These are phyloP conservation scores for Himalopsyche phryganea DNA, from an alignment of 1,140 invertebrate species.

Conservation along the genomic window DNA sequence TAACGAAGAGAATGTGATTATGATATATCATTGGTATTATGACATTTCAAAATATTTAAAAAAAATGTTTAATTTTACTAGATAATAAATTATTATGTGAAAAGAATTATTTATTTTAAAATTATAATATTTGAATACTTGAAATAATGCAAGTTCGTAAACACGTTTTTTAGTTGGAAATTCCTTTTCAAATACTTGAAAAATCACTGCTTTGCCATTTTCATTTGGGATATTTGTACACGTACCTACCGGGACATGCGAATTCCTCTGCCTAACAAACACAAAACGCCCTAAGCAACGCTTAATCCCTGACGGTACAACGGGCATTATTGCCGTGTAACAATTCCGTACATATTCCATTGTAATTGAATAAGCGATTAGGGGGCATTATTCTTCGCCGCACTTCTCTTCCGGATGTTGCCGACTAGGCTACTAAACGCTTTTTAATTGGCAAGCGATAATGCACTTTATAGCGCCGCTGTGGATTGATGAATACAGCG, in stretches of 20 bases:
- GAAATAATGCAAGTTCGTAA: too few relatives aligned
- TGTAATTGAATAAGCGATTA: conserved; percentile 11
- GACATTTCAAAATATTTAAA: too few relatives aligned
- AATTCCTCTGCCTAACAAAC: not conserved
- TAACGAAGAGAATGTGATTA: too few relatives aligned
- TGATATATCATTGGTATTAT: too few relatives aligned
- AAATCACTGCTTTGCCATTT: conserved; percentile 1
- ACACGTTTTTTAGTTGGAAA: too few relatives aligned
- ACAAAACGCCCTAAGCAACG: conserved; percentile 6
- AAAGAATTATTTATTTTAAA: too few relatives aligned
- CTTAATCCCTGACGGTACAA: conserved; percentile 5
- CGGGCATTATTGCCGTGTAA: not conserved
- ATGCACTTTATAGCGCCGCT: conserved; percentile 12
- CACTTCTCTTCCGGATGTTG: not conserved
- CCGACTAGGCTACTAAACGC: not conserved
- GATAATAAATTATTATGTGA: too few relatives aligned
- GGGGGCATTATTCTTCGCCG: conserved; percentile 13
- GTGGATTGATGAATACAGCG: conserved; percentile 2
- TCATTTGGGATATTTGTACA: conserved; percentile 15
- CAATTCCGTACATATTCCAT: not conserved
- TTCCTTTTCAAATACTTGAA: too few relatives aligned
- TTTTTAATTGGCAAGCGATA: conserved; percentile 9
- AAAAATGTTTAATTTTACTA: too few relatives aligned
- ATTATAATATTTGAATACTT: too few relatives aligned
- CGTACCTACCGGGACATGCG: not conserved